Conservation (phyloP, 2,888 invertebrate genomes). For the Camptogramma bilineatum region DNA sequence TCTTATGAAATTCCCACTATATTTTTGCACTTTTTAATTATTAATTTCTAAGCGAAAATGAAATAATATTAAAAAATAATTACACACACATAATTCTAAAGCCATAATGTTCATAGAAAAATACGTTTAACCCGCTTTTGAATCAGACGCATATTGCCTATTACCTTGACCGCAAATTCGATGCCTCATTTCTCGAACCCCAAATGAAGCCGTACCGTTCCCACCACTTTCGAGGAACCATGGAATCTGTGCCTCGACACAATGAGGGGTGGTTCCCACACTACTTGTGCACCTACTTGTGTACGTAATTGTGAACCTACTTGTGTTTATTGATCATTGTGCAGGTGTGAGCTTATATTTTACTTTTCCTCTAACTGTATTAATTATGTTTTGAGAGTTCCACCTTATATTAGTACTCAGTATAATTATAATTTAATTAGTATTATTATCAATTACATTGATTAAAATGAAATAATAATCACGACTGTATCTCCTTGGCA, state of each 20-base stretch:
- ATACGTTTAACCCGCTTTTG: no score
- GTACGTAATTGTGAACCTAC: constrained; percentile 10
- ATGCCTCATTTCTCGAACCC: constrained; percentile 22
- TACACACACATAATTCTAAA: no score
- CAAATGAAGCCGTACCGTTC: constrained; percentile 25
- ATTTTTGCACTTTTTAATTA: no score
- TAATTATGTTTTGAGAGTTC: constrained; percentile 28
- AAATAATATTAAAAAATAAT: no score
- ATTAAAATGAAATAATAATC: no score
- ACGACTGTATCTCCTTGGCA: no score
- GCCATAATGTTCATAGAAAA: no score
- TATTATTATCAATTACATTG: no score
- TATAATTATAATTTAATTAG: no score
- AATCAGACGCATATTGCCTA: no score
- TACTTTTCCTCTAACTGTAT: constrained; percentile 37
- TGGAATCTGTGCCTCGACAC: constrained; percentile 22
- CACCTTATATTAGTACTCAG: not conserved
- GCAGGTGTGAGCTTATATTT: constrained; percentile 37
- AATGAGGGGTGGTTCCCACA: constrained; percentile 36
- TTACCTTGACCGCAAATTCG: constrained; percentile 20
- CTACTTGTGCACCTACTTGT: constrained; percentile 28
- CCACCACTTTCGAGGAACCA: constrained; percentile 22
- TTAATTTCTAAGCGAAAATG: no score
- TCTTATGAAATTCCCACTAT: no score
- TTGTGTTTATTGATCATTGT: constrained; percentile 37